Conservation (phyloP, 2,113 vertebrate genomes). For the Halcyon malimbica region DNA sequence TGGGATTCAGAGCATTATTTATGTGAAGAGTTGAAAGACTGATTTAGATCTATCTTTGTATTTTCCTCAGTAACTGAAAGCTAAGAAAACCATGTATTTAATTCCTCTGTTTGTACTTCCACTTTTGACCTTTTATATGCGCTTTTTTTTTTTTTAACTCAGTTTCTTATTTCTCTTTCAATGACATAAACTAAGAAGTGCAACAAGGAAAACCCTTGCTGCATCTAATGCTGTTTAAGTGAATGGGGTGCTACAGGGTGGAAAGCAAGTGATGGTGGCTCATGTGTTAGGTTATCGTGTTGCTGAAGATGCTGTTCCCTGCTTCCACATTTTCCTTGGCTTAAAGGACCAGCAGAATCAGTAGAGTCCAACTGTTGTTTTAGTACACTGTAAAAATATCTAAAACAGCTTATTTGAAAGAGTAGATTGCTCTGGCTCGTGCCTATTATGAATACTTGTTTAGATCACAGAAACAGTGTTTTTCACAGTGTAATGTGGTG, state of each 20-base stretch:
- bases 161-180: background rate
- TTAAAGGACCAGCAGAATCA: background rate
- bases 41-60: background rate
- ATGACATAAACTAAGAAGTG: background rate
- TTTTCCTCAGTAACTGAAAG: background rate
- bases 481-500: background rate
- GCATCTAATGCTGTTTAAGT: background rate
- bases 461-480: background rate
- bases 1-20: background rate
- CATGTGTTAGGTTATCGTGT: rapidly evolving
- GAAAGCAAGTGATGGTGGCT: background rate
- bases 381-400: background rate
- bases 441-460: background rate
- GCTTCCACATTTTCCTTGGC: rapidly evolving
- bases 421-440: rapidly evolving
- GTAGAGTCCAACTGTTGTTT: background rate
- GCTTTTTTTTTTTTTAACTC: background rate
- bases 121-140: background rate
- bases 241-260: background rate
- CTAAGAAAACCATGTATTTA: background rate
- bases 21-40: background rate
- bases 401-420: background rate
- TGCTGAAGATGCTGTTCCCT: background rate
- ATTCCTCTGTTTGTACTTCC: background rate
- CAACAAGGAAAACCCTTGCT: background rate